Evolutionary conservation across 2,113 vertebrate genomes (phyloP).

Genomic region (Phoenicopterus ruber): DNA sequence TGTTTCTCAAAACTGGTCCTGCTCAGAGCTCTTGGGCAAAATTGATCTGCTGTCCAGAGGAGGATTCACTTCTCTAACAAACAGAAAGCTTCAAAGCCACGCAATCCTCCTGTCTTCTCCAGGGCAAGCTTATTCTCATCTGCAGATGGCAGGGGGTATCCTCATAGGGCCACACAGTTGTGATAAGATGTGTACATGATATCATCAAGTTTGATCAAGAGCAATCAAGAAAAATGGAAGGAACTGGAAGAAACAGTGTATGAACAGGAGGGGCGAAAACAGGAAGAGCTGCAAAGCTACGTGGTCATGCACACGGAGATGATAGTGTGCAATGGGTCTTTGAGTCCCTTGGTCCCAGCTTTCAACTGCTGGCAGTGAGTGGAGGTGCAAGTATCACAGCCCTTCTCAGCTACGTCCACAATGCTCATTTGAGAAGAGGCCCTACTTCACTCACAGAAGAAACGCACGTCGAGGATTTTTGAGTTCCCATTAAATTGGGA

Average conservation of each 20-base stretch:
- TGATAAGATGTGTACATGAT: rapidly evolving
- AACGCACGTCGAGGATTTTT: rapidly evolving
- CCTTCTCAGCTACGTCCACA: not conserved
- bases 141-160: not conserved
- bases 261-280: not conserved
- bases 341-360: not conserved
- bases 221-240: not conserved
- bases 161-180: not conserved
- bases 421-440: not conserved
- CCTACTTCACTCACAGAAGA: not conserved
- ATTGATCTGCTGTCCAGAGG: not conserved
- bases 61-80: not conserved
- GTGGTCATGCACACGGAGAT: not conserved
- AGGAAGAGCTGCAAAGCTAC: not conserved
- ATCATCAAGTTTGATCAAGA: not conserved
- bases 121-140: not conserved
- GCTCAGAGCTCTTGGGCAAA: not conserved
- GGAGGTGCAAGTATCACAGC: rapidly evolving
- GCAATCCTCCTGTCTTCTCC: not conserved
- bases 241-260: not conserved
- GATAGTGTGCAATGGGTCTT: rapidly evolving
- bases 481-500: not conserved
- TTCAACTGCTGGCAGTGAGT: not conserved
- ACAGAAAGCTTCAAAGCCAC: not conserved
- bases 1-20: not conserved